phyloP scores from a whole-genome alignment of 1,140 invertebrate species.

The Paracyclopina nana region DNA sequence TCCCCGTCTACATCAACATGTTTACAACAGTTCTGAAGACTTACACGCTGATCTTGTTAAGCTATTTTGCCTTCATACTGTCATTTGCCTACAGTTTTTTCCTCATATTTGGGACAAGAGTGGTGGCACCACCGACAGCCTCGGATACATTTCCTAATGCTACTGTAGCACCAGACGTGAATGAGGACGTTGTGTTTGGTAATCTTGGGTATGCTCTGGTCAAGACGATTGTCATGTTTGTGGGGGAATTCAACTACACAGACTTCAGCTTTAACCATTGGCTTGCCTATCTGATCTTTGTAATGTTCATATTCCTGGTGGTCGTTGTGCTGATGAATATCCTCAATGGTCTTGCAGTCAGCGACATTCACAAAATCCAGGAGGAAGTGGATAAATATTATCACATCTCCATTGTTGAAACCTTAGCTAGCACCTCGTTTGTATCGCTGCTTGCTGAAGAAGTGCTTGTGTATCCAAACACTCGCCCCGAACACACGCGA shows the following conservation, averaged over 20 bases:
- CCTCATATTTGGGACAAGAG: slow-evolving; percentile 21
- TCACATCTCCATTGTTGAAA: slow-evolving; percentile 13
- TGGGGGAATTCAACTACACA: slow-evolving; percentile 22
- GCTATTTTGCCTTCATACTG: slow-evolving; percentile 21
- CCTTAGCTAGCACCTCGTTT: slow-evolving; percentile 11
- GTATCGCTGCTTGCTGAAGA: slow-evolving; percentile 5
- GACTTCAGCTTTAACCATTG: slow-evolving; percentile 19
- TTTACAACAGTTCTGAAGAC: slow-evolving; percentile 22
- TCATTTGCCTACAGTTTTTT: slow-evolving; percentile 23
- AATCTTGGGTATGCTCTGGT: slow-evolving; percentile 7
- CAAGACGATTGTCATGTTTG: slow-evolving; percentile 22
- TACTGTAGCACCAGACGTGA: neutral
- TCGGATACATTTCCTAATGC: slow-evolving; percentile 10
- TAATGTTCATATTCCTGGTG: slow-evolving; percentile 23
- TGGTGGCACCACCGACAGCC: slow-evolving; percentile 12
- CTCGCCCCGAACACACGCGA: neutral
- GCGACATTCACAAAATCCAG: slow-evolving; percentile 21
- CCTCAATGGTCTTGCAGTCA: slow-evolving; percentile 23
- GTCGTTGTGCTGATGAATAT: slow-evolving; percentile 23
- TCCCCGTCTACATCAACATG: slow-evolving; percentile 34
- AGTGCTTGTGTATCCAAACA: slow-evolving; percentile 2
- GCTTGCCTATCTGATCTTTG: slow-evolving; percentile 21
- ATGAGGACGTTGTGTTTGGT: neutral
- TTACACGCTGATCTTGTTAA: slow-evolving; percentile 21
- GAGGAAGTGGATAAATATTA: slow-evolving; percentile 29